Conservation (phyloP, 2,888 invertebrate species). For the Glaucopsyche alexis region DNA sequence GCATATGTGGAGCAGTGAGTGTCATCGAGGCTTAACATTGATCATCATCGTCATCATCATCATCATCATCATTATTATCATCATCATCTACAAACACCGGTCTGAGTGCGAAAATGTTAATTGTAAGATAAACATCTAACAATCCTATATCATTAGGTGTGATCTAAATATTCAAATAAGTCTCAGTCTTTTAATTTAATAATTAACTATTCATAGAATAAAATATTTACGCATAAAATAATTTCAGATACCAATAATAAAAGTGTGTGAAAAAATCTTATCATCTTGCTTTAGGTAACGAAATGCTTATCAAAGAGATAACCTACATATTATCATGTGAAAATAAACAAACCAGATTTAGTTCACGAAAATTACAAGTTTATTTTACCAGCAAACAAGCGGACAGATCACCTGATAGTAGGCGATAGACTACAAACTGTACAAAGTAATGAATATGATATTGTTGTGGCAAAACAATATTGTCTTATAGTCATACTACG, state of each 20-base stretch:
- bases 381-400: background rate
- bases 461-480: background rate
- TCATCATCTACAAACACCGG: background rate
- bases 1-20: background rate
- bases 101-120: no score
- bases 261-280: background rate
- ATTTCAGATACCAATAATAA: background rate
- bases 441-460: background rate
- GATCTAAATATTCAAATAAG: no score
- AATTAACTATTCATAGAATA: no score
- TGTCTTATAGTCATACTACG: background rate
- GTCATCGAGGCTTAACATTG: background rate
- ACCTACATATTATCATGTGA: background rate
- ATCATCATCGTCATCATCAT: background rate
- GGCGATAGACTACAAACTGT: background rate
- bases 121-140: no score
- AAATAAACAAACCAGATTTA: conserved; percentile 1
- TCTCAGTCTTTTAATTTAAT: no score
- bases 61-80: background rate
- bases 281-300: background rate
- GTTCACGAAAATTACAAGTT: background rate
- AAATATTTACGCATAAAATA: no score
- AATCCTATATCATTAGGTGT: no score
- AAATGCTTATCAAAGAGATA: background rate
- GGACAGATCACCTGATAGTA: background rate